Evolutionary conservation across 1,140 invertebrate species (phyloP).

Genomic region (Lepidurus arcticus): DNA sequence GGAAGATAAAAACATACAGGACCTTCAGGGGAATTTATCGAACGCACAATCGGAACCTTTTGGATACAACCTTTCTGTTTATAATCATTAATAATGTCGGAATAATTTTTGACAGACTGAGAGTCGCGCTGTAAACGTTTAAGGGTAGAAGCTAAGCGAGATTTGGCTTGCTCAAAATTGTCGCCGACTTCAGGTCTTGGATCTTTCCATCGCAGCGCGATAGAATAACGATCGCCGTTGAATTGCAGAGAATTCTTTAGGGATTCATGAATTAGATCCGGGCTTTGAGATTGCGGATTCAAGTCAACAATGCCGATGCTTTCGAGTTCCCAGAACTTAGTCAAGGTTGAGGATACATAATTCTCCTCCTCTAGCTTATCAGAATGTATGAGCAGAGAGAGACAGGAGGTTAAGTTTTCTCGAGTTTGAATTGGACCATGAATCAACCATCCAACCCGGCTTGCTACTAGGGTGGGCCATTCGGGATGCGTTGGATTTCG

Average conservation of each 20-base stretch:
- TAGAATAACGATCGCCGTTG: neutral
- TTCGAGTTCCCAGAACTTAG: neutral
- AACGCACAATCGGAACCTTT: conserved; percentile 29
- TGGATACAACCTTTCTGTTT: conserved; percentile 33
- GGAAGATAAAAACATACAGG: neutral
- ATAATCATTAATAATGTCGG: conserved; percentile 34
- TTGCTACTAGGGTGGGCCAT: neutral
- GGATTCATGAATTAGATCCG: neutral
- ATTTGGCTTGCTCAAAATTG: conserved; percentile 13
- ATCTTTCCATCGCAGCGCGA: neutral
- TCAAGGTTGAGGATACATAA: too few relatives aligned
- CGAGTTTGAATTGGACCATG: neutral
- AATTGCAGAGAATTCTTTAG: too few relatives aligned
- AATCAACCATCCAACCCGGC: conserved; percentile 6
- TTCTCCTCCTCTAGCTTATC: too few relatives aligned
- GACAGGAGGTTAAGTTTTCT: neutral
- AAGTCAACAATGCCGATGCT: neutral
- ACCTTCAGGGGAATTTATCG: neutral
- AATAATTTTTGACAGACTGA: conserved; percentile 17
- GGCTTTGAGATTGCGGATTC: neutral
- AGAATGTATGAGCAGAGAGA: neutral
- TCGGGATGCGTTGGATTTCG: neutral
- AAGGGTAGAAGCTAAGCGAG: neutral
- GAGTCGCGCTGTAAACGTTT: conserved; percentile 20
- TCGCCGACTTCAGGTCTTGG: neutral